A percentile compares a stretch with the other conserved stretches of the same genome.
Evolutionary conservation across 2,888 invertebrate genomes (phyloP).

Genomic region (Aricia artaxerxes): DNA sequence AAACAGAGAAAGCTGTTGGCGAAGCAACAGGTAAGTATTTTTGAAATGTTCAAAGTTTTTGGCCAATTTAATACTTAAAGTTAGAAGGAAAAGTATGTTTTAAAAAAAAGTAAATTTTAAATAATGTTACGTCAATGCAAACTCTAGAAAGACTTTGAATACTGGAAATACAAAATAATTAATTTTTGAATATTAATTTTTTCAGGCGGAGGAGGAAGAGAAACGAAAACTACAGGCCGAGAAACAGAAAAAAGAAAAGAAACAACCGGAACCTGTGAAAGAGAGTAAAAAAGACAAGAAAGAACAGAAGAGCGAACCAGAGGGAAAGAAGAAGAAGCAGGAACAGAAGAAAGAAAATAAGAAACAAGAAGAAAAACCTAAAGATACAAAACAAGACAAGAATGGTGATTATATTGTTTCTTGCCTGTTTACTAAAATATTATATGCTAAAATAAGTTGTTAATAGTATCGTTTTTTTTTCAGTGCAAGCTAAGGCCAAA

Average conservation of each 20-base stretch:
- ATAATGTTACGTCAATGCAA: neutral
- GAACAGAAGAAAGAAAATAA: slow-evolving; percentile 53
- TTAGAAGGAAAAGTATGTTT: too few species aligned
- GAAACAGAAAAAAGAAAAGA: slow-evolving; percentile 46
- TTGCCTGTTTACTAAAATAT: neutral
- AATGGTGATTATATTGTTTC: slow-evolving; percentile 49
- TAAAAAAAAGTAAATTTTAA: too few species aligned
- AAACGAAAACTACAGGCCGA: slow-evolving; percentile 43
- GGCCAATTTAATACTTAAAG: too few species aligned
- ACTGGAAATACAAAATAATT: neutral
- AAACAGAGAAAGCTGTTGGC: slow-evolving; percentile 67
- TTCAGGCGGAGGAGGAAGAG: slow-evolving; percentile 46
- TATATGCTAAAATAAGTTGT: neutral
- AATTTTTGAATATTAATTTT: neutral
- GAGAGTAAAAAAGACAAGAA: slow-evolving; percentile 51
- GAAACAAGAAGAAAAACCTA: slow-evolving; percentile 45
- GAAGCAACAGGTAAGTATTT: slow-evolving; percentile 59
- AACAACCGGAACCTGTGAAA: slow-evolving; percentile 46
- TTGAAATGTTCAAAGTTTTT: neutral
- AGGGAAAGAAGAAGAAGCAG: slow-evolving; percentile 51
- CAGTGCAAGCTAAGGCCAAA: slow-evolving; percentile 20
- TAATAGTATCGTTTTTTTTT: neutral
- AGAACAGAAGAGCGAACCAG: slow-evolving; percentile 45
- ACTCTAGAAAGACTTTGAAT: neutral
- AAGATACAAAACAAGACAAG: slow-evolving; percentile 62